These are phyloP conservation scores for Platichthys stellatus DNA, from an alignment of 2,113 vertebrate species.

Conservation along the genomic window DNA sequence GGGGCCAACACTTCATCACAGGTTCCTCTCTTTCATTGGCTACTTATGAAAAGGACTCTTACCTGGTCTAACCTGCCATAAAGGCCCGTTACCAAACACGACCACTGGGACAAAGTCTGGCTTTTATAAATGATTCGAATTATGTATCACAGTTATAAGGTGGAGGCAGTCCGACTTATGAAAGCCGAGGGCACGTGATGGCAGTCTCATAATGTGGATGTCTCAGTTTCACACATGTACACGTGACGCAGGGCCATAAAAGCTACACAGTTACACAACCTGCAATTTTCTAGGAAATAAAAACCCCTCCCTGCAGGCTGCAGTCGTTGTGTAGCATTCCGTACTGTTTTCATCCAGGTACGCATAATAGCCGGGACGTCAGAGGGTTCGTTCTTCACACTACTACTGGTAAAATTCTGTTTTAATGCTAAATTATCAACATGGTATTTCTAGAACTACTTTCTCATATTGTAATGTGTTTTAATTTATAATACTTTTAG, in stretches of 20 bases:
- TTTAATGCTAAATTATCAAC: background rate
- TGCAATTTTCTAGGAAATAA: background rate
- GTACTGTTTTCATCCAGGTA: background rate
- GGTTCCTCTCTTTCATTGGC: background rate
- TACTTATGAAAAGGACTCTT: background rate
- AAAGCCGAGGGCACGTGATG: background rate
- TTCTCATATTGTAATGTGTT: background rate
- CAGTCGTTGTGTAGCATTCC: background rate
- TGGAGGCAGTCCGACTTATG: background rate
- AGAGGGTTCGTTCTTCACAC: background rate
- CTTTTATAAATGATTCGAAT: slow-evolving; percentile 20
- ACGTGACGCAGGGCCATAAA: slow-evolving; percentile 52
- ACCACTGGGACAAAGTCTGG: slow-evolving; percentile 42
- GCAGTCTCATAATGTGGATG: too few relatives aligned
- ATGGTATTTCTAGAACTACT: background rate
- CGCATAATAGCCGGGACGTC: background rate
- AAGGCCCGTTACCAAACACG: slow-evolving; percentile 48
- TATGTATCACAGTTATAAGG: slow-evolving; percentile 7
- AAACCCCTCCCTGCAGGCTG: slow-evolving; percentile 2
- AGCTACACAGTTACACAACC: slow-evolving; percentile 45
- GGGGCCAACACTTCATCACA: slow-evolving; percentile 3
- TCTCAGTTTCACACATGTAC: slow-evolving; percentile 10
- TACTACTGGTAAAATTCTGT: background rate
- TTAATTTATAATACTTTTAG: slow-evolving; percentile 13
- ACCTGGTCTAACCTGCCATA: slow-evolving; percentile 5